Evolutionary conservation across 2,888 invertebrate genomes (phyloP).

Genomic region (Harpalus rufipes): DNA sequence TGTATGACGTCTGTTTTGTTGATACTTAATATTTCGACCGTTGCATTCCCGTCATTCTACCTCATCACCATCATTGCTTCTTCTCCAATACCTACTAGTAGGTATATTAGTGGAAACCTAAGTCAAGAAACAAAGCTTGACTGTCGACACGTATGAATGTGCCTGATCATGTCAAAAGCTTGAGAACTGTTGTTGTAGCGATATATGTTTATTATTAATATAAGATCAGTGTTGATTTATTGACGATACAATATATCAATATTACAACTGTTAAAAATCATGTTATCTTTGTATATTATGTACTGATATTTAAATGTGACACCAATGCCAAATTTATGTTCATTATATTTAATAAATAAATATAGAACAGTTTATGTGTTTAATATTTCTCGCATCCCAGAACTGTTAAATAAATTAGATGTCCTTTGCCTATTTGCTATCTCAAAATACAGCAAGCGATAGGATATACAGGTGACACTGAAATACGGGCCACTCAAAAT

Average conservation of each 20-base stretch:
- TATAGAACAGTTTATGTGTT: conserved; percentile 8
- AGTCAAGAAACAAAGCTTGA: conserved; percentile 34
- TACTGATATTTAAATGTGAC: conserved; percentile 77
- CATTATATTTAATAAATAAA: conserved; percentile 70
- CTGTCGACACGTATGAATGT: conserved; percentile 73
- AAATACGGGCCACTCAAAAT: no score
- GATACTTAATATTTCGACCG: background rate
- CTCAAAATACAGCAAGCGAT: no score
- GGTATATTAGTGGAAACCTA: background rate
- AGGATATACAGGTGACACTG: no score
- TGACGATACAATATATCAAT: conserved; percentile 56
- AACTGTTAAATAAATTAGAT: background rate
- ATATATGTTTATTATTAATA: conserved; percentile 62
- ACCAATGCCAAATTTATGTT: conserved; percentile 77
- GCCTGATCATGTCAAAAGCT: conserved; percentile 73
- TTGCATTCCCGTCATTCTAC: background rate
- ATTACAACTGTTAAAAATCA: conserved; percentile 72
- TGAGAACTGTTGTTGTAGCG: conserved; percentile 58
- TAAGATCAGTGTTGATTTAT: conserved; percentile 62
- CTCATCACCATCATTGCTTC: conserved; percentile 28
- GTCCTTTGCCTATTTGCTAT: no score
- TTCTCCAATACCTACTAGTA: background rate
- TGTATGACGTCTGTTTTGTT: background rate
- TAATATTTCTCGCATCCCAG: background rate
- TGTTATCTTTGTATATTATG: conserved; percentile 76